phyloP scores from a whole-genome alignment of 2,888 invertebrate genomes.

The Protodeltote pygarga region DNA sequence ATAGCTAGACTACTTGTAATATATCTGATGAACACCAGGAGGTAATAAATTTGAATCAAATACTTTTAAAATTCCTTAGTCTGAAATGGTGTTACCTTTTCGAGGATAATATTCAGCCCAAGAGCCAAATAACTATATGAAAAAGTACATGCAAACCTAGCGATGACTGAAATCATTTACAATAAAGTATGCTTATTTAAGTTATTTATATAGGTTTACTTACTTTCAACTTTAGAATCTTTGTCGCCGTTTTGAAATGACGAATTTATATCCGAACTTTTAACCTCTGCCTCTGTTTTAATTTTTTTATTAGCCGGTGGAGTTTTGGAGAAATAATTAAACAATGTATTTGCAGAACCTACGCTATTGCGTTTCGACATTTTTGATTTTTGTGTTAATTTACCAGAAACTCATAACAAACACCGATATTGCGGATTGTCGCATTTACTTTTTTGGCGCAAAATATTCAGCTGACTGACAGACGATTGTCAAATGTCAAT shows the following conservation, averaged over 20 bases:
- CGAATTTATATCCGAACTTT: slow-evolving; percentile 49
- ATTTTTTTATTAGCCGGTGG: slow-evolving; percentile 80
- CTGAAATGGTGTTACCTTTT: too few relatives aligned
- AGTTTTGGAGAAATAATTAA: slow-evolving; percentile 90
- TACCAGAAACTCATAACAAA: background rate
- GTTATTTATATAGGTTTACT: too few relatives aligned
- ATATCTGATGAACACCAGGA: too few relatives aligned
- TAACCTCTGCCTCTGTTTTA: slow-evolving; percentile 60
- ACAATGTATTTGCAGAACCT: slow-evolving; percentile 87
- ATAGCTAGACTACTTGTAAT: too few relatives aligned
- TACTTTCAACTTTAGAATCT: slow-evolving; percentile 67
- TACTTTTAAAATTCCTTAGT: too few relatives aligned
- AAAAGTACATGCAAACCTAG: too few relatives aligned
- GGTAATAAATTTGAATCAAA: too few relatives aligned
- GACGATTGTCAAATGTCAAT: background rate
- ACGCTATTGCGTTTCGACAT: slow-evolving; percentile 81
- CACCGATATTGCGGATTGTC: background rate
- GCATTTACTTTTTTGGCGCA: slow-evolving; percentile 35
- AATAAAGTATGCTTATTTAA: too few relatives aligned
- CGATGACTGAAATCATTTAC: too few relatives aligned
- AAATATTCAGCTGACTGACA: slow-evolving; percentile 4
- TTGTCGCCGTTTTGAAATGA: slow-evolving; percentile 49
- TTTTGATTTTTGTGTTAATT: slow-evolving; percentile 52
- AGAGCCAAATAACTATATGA: too few relatives aligned
- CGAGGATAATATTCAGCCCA: too few relatives aligned